Percentiles rank a stretch among this genome's conserved stretches.
phyloP scores from a whole-genome alignment of 2,113 vertebrate species.

The Melanerpes formicivorus region DNA sequence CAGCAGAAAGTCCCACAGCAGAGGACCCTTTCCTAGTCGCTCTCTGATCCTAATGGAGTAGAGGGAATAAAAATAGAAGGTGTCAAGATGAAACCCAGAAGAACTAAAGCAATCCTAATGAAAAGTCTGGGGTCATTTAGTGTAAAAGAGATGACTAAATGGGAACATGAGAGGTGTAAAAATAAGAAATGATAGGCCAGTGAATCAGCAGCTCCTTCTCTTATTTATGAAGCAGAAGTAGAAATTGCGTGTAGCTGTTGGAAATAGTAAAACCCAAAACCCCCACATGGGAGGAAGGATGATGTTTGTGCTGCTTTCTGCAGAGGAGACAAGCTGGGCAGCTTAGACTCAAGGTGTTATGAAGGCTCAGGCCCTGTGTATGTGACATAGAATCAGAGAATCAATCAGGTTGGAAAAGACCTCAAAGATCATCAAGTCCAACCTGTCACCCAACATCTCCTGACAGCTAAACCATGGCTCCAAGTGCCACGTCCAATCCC shows the following conservation, averaged over 20 bases:
- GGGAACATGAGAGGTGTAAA: neutral
- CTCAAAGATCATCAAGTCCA: too few species aligned
- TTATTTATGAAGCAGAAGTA: neutral
- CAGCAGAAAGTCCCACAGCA: neutral
- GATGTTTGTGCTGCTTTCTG: neutral
- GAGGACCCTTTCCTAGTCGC: neutral
- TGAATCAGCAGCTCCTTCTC: neutral
- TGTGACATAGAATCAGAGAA: neutral
- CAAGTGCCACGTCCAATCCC: too few species aligned
- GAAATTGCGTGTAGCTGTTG: neutral
- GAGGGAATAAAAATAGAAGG: neutral
- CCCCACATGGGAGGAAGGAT: neutral
- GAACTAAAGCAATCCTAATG: neutral
- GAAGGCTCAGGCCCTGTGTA: neutral
- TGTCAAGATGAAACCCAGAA: slow-evolving; percentile 1
- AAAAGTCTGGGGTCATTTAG: neutral
- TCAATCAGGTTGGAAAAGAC: too few species aligned
- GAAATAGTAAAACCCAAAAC: neutral
- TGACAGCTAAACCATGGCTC: too few species aligned
- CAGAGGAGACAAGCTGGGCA: neutral
- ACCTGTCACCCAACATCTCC: too few species aligned
- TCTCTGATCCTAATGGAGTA: neutral
- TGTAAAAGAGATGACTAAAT: slow-evolving; percentile 21
- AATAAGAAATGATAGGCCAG: neutral
- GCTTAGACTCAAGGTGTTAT: neutral